Conservation (phyloP, 2,113 vertebrate species). For the Eurypyga helias region DNA sequence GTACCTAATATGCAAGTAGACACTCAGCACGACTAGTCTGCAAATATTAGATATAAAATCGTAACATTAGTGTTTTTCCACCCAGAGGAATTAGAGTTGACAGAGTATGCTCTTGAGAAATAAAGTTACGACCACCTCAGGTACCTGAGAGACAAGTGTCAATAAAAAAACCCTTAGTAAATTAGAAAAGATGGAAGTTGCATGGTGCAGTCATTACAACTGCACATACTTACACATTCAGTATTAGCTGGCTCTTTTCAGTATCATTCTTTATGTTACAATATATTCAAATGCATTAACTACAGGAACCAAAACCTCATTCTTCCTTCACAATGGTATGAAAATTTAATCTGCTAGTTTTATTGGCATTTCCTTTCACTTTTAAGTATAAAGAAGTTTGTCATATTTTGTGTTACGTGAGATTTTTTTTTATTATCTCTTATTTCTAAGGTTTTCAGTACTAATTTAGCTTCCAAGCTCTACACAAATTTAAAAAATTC, state of each 20-base stretch:
- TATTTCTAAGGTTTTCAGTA: background rate
- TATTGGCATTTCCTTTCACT: background rate
- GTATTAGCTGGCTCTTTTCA: background rate
- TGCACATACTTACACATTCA: background rate
- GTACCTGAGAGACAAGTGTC: background rate
- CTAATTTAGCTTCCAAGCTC: background rate
- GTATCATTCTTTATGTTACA: background rate
- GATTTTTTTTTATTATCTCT: background rate
- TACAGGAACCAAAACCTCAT: background rate
- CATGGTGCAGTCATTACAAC: background rate
- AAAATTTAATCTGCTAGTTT: background rate
- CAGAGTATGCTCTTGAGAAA: background rate
- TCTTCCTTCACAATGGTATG: background rate
- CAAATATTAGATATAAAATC: background rate
- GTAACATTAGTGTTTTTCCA: background rate
- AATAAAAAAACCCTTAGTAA: background rate
- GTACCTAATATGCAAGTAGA: background rate
- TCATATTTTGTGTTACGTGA: background rate
- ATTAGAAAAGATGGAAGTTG: background rate
- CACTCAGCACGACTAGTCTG: background rate
- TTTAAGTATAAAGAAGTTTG: background rate
- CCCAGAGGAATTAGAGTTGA: background rate
- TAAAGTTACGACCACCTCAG: background rate
- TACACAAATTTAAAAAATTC: background rate
- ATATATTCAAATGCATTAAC: background rate